Evolutionary conservation across 2,113 vertebrate genomes (phyloP), one percentile per base, ranked within the genome.

Genomic region (Neomonachus schauinslandi): DNA sequence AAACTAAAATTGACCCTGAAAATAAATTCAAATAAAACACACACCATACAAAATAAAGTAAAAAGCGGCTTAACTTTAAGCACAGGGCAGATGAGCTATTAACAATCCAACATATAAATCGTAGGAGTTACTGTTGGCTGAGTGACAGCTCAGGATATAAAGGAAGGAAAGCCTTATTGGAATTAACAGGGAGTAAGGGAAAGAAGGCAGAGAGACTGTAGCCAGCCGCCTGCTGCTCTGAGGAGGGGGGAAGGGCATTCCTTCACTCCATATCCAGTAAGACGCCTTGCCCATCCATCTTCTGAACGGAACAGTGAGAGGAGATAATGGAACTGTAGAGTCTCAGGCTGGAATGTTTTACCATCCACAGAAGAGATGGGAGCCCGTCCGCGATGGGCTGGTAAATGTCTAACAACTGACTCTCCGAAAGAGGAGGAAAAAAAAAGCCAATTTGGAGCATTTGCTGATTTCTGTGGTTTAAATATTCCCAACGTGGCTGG

Each of bases 1-100:
- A 92, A 76, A 76, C 63, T 93, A 80, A 96, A 95, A 95, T 5
- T 93, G 57, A 76, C 14, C 26, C 76, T 71, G 46, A 71, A 95
- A 88, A 74, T 74, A 67, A 89, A 76, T 71, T 79, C 65, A 71
- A 88, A 83, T 65, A 81, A 91, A 83, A 94, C 19, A 93, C 26
- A 92, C 9, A 74, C 15, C 49, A 61, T 7, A 61, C 11, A 89
- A 57, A 84, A 46, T 18, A 39, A 39, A 69, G 57, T 26, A 89
- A 94, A 63, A 92, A 42, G 1, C 18, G 3, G 8, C 55, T 53
- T 85, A 92, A 95, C 8, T 57, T 92, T 86, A 95, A 87, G 51
- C 22, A 57, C 0, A 81, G 15, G 2, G 89, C 39, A 92, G n/a
- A 83, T 49, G 13, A 77, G 49, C 46, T 74, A 81, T 42, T 81